phyloP scores from a whole-genome alignment of 1,140 invertebrate genomes.

The Geopemphigus sp. region DNA sequence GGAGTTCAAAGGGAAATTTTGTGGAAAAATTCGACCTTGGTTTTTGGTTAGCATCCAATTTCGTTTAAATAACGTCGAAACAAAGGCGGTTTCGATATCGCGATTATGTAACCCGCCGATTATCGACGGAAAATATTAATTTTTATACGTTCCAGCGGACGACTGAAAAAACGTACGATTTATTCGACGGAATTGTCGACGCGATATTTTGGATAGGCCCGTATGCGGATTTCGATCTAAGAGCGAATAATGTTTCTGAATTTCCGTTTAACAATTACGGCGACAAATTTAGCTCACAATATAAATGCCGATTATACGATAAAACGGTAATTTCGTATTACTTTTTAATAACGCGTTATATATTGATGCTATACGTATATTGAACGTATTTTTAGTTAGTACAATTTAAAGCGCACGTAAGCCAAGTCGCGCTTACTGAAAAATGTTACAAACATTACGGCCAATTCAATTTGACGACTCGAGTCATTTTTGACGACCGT shows the following conservation, averaged over 20 bases:
- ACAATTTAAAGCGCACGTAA: slow-evolving; percentile 19
- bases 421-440: slow-evolving; percentile 23
- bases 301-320: background rate
- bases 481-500: slow-evolving; percentile 16
- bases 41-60: slow-evolving; percentile 20
- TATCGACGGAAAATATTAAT: no score
- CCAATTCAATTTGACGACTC: background rate
- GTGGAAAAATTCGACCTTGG: slow-evolving; percentile 8
- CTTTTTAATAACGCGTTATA: background rate
- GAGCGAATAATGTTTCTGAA: background rate
- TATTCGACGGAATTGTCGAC: slow-evolving; percentile 23
- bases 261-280: background rate
- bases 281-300: background rate
- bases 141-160: background rate
- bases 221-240: background rate
- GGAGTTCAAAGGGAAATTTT: slow-evolving; percentile 20
- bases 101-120: no score
- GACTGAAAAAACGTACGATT: slow-evolving; percentile 2
- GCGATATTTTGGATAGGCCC: slow-evolving; percentile 32
- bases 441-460: slow-evolving; percentile 12
- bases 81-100: no score
- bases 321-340: slow-evolving; percentile 18
- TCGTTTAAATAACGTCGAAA: no score
- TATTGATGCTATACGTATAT: background rate
- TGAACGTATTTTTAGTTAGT: background rate